phyloP scores from a whole-genome alignment of 2,797 vertebrate species.

The Catostomus latipinnis region DNA sequence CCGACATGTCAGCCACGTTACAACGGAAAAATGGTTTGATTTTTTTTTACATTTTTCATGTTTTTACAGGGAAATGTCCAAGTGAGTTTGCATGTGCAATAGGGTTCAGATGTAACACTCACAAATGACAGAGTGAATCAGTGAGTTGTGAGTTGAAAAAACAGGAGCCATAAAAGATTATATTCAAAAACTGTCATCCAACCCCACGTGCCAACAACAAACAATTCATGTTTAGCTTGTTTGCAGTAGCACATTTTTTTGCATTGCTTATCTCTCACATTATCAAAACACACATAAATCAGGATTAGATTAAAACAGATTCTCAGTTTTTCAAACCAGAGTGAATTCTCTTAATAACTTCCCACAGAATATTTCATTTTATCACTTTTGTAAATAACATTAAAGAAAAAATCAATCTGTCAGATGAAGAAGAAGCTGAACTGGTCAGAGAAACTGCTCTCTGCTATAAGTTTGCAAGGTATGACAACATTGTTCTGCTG shows the following conservation, averaged over 20 bases:
- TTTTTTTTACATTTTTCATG: too few relatives aligned
- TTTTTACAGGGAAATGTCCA: too few relatives aligned
- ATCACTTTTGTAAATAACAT: too few relatives aligned
- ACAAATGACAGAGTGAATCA: slow-evolving; percentile 3
- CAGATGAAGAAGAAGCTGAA: slow-evolving; percentile 1
- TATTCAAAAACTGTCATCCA: neutral
- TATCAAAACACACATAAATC: neutral
- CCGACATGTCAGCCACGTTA: too few relatives aligned
- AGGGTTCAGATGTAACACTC: slow-evolving; percentile 12
- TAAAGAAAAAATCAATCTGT: neutral
- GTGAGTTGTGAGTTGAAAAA: slow-evolving; percentile 7
- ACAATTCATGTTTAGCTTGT: too few relatives aligned
- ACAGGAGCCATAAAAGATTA: slow-evolving; percentile 4
- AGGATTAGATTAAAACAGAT: neutral
- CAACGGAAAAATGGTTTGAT: too few relatives aligned
- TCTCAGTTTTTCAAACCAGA: too few relatives aligned
- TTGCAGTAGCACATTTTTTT: neutral
- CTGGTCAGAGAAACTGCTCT: neutral
- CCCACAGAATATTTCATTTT: too few relatives aligned
- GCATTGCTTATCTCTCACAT: neutral
- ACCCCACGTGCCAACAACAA: neutral
- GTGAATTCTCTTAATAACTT: too few relatives aligned
- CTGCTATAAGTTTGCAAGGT: neutral
- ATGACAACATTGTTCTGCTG: slow-evolving; percentile 8
- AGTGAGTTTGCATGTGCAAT: neutral